Percentiles rank a stretch among this genome's conserved stretches.
phyloP scores from a whole-genome alignment of 2,797 vertebrate species.

The Gadopsis bispinosus region DNA sequence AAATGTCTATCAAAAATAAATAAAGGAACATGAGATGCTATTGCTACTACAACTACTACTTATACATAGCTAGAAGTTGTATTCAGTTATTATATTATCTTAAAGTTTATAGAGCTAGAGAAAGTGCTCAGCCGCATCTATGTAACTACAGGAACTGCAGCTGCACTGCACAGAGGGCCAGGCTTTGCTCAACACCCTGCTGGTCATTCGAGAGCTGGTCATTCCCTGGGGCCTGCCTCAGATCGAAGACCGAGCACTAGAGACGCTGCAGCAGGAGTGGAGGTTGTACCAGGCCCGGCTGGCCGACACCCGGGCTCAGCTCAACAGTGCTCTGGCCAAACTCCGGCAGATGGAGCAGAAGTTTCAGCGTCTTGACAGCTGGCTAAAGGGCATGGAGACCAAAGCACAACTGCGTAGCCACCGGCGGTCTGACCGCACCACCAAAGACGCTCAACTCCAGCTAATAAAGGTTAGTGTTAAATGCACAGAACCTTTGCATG shows the following conservation, averaged over 20 bases:
- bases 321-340: conserved; percentile 89
- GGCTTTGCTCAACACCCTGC: conserved; percentile 87
- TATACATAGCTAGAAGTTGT: background rate
- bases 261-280: conserved; percentile 93
- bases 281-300: conserved; percentile 91
- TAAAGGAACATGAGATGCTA: background rate
- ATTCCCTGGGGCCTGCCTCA: conserved; percentile 91
- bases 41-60: background rate
- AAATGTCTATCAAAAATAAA: background rate
- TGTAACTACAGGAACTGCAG: conserved; percentile 89
- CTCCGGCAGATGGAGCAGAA: conserved; percentile 92
- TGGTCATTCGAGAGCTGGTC: conserved; percentile 90
- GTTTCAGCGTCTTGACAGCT: conserved; percentile 91
- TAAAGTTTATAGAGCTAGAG: background rate
- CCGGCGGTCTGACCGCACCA: conserved; percentile 86
- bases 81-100: background rate
- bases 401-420: conserved; percentile 87
- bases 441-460: conserved; percentile 92
- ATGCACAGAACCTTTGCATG: background rate
- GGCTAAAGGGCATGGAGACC: conserved; percentile 90
- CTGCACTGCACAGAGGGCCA: conserved; percentile 92
- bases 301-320: conserved; percentile 86
- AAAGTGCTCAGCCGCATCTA: background rate
- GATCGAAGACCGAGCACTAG: conserved; percentile 90
- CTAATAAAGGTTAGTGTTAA: conserved; percentile 88